Base-by-base conservation (phyloP, 2,888 invertebrate species). In the Drosophila anomalata region DNA sequence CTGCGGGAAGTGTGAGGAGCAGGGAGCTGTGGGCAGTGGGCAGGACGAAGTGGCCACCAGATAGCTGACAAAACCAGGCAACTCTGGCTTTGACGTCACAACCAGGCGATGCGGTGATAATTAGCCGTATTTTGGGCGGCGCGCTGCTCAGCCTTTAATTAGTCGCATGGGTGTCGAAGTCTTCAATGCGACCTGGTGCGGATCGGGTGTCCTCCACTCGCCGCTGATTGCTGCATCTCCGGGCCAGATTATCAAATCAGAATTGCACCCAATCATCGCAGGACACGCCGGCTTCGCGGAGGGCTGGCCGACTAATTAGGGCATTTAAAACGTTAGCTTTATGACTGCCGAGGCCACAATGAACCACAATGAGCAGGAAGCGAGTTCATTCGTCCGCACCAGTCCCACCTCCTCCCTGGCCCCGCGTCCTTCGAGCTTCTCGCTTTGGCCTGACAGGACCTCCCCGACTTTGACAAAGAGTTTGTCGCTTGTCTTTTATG, bases 281-380 rank as follows among this genome's bases (percentile, higher is more conserved):
- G 44, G 36, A 55, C 20, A 47, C 4, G 26, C n/a, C n/a, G 47
- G 8, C 47, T 17, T 17, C 17, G 17, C 17, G 1, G 17, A n/a
- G 26, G 4, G 6, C 26, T 12, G 14, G 47, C 26, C 14, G 51
- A 65, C 77, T 79, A 73, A 79, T 79, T 82, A 79, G 63, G 73
- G 77, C 79, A 77, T 73, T 77, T 79, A 79, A 79, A 77, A 62
- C 75, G 79, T 75, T 78, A 75, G 79, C 79, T 78, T 44, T 51
- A 59, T 59, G 50, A 42, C 50, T 22, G 50, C 44, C n/a, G 29
- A 39, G 51, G 61, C 51, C 61, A 39, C 61, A 63, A 63, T 46
- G 63, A 61, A 51, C 63, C 61, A 39, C 61, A 63, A 63, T 46
- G 63, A 61, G 61, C 63, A 36, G 51, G 50, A 22, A 39, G 54